Evolutionary conservation across 2,888 invertebrate species (phyloP).

Genomic region (Heteromyza rotundicornis): DNA sequence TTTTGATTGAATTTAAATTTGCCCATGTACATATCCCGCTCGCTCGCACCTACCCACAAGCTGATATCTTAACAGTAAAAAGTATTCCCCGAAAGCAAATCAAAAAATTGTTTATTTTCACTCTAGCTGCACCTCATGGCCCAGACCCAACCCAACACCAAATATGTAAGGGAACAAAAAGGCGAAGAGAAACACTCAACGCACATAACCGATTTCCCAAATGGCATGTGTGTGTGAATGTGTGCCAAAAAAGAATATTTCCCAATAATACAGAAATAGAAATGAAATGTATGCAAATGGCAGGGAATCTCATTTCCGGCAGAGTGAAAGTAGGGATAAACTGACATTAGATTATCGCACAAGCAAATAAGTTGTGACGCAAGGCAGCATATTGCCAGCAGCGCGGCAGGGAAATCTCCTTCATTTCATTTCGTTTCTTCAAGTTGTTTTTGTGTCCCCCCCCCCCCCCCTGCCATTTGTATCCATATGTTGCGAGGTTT

Average conservation of each 20-base stretch:
- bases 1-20: conserved; percentile 25
- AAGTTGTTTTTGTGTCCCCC: too few species aligned
- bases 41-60: neutral
- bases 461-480: too few species aligned
- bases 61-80: conserved; percentile 6
- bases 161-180: too few species aligned
- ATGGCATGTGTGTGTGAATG: conserved; percentile 8
- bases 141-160: too few species aligned
- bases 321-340: neutral
- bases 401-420: neutral
- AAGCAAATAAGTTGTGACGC: neutral
- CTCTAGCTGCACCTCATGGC: conserved; percentile 21
- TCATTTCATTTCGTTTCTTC: too few species aligned
- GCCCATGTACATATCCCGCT: conserved; percentile 12
- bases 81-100: conserved; percentile 28
- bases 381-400: neutral
- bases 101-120: conserved; percentile 36
- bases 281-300: conserved; percentile 23
- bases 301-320: conserved; percentile 22
- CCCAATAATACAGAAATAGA: neutral
- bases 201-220: conserved; percentile 9
- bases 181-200: too few species aligned
- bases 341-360: conserved; percentile 11
- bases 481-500: too few species aligned
- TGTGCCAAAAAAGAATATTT: conserved; percentile 8